phyloP scores from a whole-genome alignment of 2,113 vertebrate species.

The Paracanthobrama guichenoti region DNA sequence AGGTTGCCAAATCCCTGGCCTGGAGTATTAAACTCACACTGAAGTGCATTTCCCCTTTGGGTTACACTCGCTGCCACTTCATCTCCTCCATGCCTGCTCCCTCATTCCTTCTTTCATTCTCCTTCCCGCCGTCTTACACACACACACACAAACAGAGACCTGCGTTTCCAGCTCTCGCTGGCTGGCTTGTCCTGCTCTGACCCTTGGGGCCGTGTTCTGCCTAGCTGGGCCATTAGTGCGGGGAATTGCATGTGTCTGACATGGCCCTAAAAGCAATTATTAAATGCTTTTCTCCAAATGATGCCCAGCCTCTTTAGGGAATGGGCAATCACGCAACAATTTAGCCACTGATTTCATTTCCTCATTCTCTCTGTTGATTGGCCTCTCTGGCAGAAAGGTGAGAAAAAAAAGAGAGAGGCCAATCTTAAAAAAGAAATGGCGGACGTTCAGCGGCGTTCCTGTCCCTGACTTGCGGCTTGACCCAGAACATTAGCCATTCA shows the following conservation, averaged over 20 bases:
- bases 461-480: not conserved
- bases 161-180: slow-evolving; percentile 16
- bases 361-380: slow-evolving; percentile 57
- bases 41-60: slow-evolving; percentile 97
- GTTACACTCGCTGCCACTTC: slow-evolving; percentile 98
- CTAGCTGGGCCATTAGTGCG: slow-evolving; percentile 56
- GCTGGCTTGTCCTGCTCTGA: slow-evolving; percentile 42
- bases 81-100: slow-evolving; percentile 82
- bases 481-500: slow-evolving; percentile 9
- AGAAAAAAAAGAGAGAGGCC: not conserved
- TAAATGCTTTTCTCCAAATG: slow-evolving; percentile 90
- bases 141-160: slow-evolving; percentile 23
- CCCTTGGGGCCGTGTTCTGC: slow-evolving; percentile 49
- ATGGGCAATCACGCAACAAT: slow-evolving; percentile 90
- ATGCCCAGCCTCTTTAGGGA: slow-evolving; percentile 84
- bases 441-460: not conserved
- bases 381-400: slow-evolving; percentile 72
- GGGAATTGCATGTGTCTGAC: slow-evolving; percentile 90
- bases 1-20: slow-evolving; percentile 90
- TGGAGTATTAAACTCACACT: slow-evolving; percentile 96
- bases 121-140: slow-evolving; percentile 41
- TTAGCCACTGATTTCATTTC: slow-evolving; percentile 92
- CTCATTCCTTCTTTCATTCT: slow-evolving; percentile 63
- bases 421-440: not conserved
- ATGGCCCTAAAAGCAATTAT: slow-evolving; percentile 90